Conservation (phyloP, 1,140 invertebrate species). For the Ceratina japonica region DNA sequence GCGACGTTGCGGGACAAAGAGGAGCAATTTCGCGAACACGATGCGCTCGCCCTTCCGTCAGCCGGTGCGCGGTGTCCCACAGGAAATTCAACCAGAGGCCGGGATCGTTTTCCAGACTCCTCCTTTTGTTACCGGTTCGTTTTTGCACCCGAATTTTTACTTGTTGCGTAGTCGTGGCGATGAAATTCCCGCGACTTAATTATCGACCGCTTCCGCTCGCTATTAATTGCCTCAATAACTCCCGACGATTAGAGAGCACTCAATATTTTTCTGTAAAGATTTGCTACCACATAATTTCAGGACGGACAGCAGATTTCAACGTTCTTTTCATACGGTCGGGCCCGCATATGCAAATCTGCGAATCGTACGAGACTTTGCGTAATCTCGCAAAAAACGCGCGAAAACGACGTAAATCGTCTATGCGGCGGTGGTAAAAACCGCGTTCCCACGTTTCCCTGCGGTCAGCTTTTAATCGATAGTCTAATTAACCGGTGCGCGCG, state of each 20-base stretch:
- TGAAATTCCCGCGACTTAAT: constrained; percentile 9
- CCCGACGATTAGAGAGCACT: neutral
- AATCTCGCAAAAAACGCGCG: neutral
- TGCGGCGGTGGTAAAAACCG: neutral
- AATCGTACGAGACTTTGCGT: neutral
- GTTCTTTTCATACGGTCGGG: too few relatives aligned
- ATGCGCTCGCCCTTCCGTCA: neutral
- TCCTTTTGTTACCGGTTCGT: neutral
- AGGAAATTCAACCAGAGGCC: constrained; percentile 9
- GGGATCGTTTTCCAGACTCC: neutral
- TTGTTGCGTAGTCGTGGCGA: constrained; percentile 16
- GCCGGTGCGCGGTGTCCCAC: neutral
- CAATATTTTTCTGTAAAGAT: neutral
- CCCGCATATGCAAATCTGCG: neutral
- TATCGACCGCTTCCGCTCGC: neutral
- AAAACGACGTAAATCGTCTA: neutral
- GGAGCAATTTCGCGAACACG: constrained; percentile 26
- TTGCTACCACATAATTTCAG: neutral
- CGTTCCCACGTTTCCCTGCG: neutral
- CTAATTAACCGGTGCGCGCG: constrained; percentile 5
- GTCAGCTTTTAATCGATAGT: constrained; percentile 23
- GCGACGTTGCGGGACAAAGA: neutral
- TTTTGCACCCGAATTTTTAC: neutral
- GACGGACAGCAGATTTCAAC: neutral
- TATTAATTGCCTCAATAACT: constrained; percentile 7